These are phyloP conservation scores for Ctenomys sociabilis DNA, from an alignment of 2,113 vertebrate species.

Conservation along the genomic window DNA sequence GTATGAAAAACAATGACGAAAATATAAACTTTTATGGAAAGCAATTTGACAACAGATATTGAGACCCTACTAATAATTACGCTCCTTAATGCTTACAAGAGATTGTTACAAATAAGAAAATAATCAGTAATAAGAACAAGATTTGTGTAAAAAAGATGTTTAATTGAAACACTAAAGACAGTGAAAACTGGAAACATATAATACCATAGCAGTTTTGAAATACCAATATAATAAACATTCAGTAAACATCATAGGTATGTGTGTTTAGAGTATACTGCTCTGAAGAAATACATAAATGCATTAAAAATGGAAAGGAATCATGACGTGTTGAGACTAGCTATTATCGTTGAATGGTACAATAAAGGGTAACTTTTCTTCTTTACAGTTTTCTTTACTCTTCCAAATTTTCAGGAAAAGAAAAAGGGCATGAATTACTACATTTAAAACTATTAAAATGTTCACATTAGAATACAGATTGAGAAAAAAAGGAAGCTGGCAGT, in stretches of 20 bases:
- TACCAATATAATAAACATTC: neutral
- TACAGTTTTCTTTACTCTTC: conserved; percentile 41
- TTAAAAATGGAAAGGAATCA: conserved; percentile 39
- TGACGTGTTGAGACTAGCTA: neutral
- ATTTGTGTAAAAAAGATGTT: conserved; percentile 38
- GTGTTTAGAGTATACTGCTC: neutral
- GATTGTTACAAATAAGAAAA: conserved; percentile 12
- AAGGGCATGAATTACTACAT: neutral
- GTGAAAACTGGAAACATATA: conserved; percentile 24
- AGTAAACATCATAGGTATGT: neutral
- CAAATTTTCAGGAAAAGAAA: conserved; percentile 26
- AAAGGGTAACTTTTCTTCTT: conserved; percentile 35
- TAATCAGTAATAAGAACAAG: neutral
- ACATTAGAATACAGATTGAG: conserved; percentile 40
- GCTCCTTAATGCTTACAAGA: neutral
- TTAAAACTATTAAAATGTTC: conserved; percentile 35
- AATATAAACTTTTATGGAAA: conserved; percentile 27
- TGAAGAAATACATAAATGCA: conserved; percentile 30
- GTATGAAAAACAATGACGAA: neutral
- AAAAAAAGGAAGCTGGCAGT: conserved; percentile 6
- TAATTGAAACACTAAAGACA: conserved; percentile 36
- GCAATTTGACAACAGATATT: neutral
- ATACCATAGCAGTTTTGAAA: neutral
- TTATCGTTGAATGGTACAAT: neutral
- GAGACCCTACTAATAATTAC: neutral